phyloP scores from a whole-genome alignment of 2,888 invertebrate species.

The Tetranychus truncatus region DNA sequence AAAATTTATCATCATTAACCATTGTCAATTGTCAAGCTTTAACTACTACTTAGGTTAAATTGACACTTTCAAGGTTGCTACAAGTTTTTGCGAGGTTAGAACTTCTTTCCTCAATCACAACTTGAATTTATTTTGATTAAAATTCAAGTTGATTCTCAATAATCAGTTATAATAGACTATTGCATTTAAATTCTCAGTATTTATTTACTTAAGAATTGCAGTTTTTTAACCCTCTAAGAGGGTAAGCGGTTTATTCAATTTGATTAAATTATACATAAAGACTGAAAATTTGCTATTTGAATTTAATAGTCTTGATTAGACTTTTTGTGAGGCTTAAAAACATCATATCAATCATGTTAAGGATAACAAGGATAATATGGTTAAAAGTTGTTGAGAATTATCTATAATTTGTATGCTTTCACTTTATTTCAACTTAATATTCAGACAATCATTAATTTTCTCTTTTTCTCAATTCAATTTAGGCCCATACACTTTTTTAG shows the following conservation, averaged over 20 bases:
- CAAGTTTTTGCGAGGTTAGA: neutral
- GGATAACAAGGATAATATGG: no score
- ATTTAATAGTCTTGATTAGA: no score
- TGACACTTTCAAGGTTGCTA: no score
- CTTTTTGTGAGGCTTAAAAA: neutral
- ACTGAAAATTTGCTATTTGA: no score
- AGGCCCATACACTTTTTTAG: slow-evolving; percentile 25
- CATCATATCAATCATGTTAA: no score
- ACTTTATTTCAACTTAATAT: neutral
- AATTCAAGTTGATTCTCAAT: neutral
- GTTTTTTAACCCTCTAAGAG: no score
- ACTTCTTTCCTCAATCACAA: neutral
- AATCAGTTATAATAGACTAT: neutral
- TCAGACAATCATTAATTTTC: neutral
- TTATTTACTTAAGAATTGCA: neutral
- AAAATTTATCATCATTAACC: no score
- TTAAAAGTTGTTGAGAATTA: neutral
- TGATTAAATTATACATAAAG: no score
- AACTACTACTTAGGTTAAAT: no score
- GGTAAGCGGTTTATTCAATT: no score
- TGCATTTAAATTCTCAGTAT: no score
- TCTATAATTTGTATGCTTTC: neutral
- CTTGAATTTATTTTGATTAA: neutral
- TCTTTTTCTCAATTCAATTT: neutral
- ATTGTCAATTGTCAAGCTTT: no score